phyloP scores from a whole-genome alignment of 2,797 vertebrate genomes.

The Trachops cirrhosus region DNA sequence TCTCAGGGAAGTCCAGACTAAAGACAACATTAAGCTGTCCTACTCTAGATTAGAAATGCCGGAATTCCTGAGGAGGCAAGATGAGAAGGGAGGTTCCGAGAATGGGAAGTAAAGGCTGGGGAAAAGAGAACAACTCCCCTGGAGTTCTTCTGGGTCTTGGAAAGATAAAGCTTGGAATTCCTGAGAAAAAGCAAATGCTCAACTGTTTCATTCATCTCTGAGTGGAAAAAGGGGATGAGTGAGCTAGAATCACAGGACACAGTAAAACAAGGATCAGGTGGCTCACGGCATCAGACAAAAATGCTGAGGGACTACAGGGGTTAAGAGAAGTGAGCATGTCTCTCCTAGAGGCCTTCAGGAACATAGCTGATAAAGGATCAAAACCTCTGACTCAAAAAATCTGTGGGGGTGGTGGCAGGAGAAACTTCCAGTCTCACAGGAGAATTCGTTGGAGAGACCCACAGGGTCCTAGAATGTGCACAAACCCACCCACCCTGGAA shows the following conservation, averaged over 20 bases:
- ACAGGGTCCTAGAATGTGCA: too few species aligned
- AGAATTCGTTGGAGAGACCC: too few species aligned
- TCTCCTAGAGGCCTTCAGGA: neutral
- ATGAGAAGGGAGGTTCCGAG: neutral
- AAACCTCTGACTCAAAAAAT: too few species aligned
- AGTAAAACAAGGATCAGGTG: neutral
- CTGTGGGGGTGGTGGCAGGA: too few species aligned
- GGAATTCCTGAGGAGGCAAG: neutral
- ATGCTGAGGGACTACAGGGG: neutral
- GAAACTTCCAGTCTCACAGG: too few species aligned
- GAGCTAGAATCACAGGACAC: neutral
- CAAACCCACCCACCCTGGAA: too few species aligned
- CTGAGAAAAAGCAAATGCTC: constrained; percentile 43
- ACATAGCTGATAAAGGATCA: neutral
- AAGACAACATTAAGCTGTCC: neutral
- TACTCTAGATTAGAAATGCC: neutral
- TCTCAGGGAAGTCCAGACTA: neutral
- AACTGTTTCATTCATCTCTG: constrained; percentile 14
- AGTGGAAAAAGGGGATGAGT: neutral
- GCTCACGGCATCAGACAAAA: neutral
- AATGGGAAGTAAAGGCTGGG: neutral
- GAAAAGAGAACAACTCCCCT: neutral
- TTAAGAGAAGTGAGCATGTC: neutral
- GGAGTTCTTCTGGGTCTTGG: neutral
- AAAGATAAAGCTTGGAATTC: constrained; percentile 44